A percentile compares a stretch with the other conserved stretches of the same genome.
Conservation (phyloP, 2,888 invertebrate species). For the Chaitophorus viminalis region DNA sequence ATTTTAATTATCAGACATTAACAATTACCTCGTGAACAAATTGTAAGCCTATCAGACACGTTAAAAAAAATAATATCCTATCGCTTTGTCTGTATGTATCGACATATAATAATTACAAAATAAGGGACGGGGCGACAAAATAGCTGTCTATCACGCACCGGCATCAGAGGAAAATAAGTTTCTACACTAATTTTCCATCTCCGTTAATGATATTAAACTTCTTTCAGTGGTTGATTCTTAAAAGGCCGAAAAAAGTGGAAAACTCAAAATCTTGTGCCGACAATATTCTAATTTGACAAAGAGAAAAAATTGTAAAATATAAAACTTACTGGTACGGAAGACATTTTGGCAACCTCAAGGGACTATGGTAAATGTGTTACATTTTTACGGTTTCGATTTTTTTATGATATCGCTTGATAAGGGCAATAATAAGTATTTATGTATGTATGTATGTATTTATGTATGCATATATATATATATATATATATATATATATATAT, state of each 20-base stretch:
- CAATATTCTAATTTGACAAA: conserved; percentile 38
- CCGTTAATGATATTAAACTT: conserved; percentile 52
- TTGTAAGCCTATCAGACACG: neutral
- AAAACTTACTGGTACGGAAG: neutral
- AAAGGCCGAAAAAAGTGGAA: neutral
- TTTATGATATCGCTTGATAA: conserved; percentile 51
- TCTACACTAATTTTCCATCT: conserved; percentile 47
- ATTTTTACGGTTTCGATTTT: conserved; percentile 47
- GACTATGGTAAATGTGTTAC: conserved; percentile 28
- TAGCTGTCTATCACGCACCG: conserved; percentile 31
- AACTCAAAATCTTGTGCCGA: conserved; percentile 26
- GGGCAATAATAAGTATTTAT: conserved; percentile 16
- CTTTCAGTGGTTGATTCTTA: conserved; percentile 34
- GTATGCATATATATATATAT: neutral
- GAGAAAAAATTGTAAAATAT: conserved; percentile 29
- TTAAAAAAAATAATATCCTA: conserved; percentile 10
- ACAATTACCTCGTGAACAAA: conserved; percentile 5
- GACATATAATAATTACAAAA: conserved; percentile 5
- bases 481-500: neutral
- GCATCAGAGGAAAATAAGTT: conserved; percentile 39
- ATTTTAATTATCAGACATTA: conserved; percentile 46
- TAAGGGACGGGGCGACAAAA: neutral
- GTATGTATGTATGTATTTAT: neutral
- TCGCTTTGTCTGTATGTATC: neutral
- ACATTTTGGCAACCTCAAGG: conserved; percentile 1